A percentile compares a stretch with the other conserved stretches of the same genome.
Evolutionary conservation across 2,113 vertebrate genomes (phyloP).

Genomic region (Pithys albifrons): DNA sequence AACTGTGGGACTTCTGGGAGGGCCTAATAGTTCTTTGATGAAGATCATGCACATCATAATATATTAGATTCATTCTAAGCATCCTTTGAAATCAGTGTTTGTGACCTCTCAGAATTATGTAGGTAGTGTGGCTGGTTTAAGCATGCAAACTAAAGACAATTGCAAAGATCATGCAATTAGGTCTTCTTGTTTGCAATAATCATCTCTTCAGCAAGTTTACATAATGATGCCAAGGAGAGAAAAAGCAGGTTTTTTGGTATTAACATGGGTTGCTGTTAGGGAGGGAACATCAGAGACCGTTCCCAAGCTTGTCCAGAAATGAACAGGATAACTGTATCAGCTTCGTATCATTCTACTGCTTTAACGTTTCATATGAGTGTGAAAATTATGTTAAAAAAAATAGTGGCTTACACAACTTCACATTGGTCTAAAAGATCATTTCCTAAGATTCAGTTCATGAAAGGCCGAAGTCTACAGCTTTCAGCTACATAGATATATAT

Average conservation of each 20-base stretch:
- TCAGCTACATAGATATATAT: neutral
- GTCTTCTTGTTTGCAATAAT: neutral
- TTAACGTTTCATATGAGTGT: neutral
- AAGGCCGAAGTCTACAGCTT: neutral
- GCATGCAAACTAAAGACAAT: neutral
- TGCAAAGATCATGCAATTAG: neutral
- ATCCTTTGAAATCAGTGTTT: neutral
- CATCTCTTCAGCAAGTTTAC: neutral
- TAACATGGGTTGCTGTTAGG: neutral
- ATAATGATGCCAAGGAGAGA: neutral
- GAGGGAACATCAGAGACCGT: neutral
- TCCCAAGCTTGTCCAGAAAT: neutral
- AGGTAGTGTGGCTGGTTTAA: neutral
- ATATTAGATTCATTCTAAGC: neutral
- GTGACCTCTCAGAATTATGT: neutral
- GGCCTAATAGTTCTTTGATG: conserved; percentile 23
- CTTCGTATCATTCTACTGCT: neutral
- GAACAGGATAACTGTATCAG: neutral
- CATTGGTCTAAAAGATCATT: neutral
- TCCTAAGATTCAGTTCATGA: neutral
- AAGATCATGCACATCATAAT: neutral
- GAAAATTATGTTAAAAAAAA: neutral
- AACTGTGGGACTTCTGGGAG: conserved; percentile 40
- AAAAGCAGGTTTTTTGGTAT: neutral
- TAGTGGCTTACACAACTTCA: neutral